These are phyloP conservation scores for Eira barbara DNA, from an alignment of 2,113 vertebrate genomes.

Conservation along the genomic window DNA sequence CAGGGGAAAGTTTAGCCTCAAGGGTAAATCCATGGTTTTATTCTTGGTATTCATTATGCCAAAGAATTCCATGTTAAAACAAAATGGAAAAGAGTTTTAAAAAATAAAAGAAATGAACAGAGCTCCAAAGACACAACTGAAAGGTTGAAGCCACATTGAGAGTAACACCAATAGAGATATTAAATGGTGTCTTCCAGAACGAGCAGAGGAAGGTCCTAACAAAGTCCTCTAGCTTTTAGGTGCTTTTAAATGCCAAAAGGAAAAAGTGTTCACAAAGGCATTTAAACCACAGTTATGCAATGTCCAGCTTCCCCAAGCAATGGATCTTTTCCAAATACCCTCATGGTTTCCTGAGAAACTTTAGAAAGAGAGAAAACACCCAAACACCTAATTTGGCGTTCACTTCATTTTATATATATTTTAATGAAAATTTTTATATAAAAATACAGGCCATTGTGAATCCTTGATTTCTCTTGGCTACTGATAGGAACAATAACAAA, in stretches of 20 bases:
- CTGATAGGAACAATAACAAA: not conserved
- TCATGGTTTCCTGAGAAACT: constrained; percentile 61
- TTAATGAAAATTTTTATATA: not conserved
- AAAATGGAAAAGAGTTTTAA: not conserved
- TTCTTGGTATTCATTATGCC: constrained; percentile 29
- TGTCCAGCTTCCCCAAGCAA: constrained; percentile 48
- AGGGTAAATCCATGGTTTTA: constrained; percentile 53
- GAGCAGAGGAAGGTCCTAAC: not conserved
- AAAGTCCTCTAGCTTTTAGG: not conserved
- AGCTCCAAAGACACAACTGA: not conserved
- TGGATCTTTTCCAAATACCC: constrained; percentile 49
- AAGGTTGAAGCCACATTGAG: not conserved
- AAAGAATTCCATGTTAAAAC: constrained; percentile 54
- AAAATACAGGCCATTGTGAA: not conserved
- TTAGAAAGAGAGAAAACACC: constrained; percentile 55
- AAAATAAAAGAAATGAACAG: not conserved
- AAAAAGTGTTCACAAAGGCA: constrained; percentile 31
- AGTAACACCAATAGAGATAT: not conserved
- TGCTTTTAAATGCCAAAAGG: not conserved
- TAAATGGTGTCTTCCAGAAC: not conserved
- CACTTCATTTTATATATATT: not conserved
- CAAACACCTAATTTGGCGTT: constrained; percentile 8
- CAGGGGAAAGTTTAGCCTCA: constrained; percentile 45
- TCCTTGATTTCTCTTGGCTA: not conserved
- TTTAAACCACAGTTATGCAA: constrained; percentile 52